A percentile compares a stretch with the other conserved stretches of the same genome.
phyloP scores from a whole-genome alignment of 1,140 invertebrate species.

The Chionoecetes opilio region DNA sequence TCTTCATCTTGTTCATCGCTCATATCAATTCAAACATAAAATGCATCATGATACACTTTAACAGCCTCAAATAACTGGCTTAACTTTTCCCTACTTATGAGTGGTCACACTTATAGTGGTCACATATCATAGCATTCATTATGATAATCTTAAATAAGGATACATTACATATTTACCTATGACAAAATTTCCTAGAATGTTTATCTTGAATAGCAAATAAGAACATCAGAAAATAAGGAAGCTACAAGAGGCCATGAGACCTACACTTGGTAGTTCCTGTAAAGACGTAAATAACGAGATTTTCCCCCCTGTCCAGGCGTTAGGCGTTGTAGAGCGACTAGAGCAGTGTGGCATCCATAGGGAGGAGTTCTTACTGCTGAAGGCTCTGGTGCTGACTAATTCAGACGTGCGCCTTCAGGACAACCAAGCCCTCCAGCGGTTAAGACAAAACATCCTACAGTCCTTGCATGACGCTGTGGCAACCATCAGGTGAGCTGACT shows the following conservation, averaged over 20 bases:
- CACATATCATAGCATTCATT: too few species aligned
- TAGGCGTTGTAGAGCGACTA: conserved; percentile 93
- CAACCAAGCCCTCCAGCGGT: conserved; percentile 91
- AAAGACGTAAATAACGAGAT: neutral
- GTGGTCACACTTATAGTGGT: too few species aligned
- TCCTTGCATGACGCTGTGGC: conserved; percentile 94
- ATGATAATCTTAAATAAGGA: neutral
- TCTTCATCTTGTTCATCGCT: neutral
- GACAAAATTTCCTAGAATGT: too few species aligned
- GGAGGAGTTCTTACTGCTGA: conserved; percentile 96
- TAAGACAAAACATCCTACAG: conserved; percentile 93
- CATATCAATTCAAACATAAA: neutral
- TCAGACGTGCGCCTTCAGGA: conserved; percentile 95
- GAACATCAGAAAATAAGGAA: too few species aligned
- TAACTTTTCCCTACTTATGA: too few species aligned
- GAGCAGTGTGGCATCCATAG: conserved; percentile 91
- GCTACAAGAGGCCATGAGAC: too few species aligned
- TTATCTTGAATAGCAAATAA: neutral
- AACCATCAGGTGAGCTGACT: conserved; percentile 87
- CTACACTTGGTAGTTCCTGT: too few species aligned
- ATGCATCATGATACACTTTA: neutral
- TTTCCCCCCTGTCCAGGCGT: conserved; percentile 86
- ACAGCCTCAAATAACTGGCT: too few species aligned
- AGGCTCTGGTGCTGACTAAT: conserved; percentile 96
- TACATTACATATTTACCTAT: too few species aligned